These are phyloP conservation scores for Hedychridium roseum DNA, from an alignment of 2,888 invertebrate species.

Conservation along the genomic window DNA sequence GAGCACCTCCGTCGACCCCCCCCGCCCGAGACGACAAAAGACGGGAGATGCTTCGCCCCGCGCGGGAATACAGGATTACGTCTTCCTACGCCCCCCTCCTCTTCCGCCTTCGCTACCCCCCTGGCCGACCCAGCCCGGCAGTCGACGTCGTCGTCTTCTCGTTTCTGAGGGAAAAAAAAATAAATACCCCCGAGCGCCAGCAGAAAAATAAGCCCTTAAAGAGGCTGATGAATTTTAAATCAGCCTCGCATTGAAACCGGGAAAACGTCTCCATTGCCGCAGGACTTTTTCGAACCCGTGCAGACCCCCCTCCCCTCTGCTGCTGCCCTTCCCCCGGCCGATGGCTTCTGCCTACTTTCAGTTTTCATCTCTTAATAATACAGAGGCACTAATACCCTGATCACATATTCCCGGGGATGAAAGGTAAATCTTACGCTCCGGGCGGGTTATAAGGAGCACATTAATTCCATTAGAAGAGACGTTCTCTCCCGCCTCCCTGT, in stretches of 20 bases:
- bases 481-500: constrained; percentile 14
- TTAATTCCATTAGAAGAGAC: constrained; percentile 62
- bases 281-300: constrained; percentile 53
- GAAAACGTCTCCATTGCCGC: constrained; percentile 58
- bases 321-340: constrained; percentile 17
- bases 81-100: constrained; percentile 33
- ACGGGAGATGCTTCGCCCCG: constrained; percentile 34
- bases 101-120: too few relatives aligned
- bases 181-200: constrained; percentile 60
- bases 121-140: too few relatives aligned
- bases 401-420: constrained; percentile 62
- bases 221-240: constrained; percentile 64
- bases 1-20: constrained; percentile 15
- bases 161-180: constrained; percentile 46
- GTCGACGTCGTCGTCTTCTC: too few relatives aligned
- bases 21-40: constrained; percentile 29
- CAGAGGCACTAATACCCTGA: constrained; percentile 63
- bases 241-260: constrained; percentile 60
- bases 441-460: constrained; percentile 58
- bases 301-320: constrained; percentile 22
- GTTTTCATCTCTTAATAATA: constrained; percentile 62
- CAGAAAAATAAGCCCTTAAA: constrained; percentile 63
- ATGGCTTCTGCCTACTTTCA: constrained; percentile 42
- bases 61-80: constrained; percentile 49
- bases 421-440: constrained; percentile 59